These are phyloP conservation scores for Tolmerus cingulatus DNA, from an alignment of 2,888 invertebrate species.

Conservation along the genomic window DNA sequence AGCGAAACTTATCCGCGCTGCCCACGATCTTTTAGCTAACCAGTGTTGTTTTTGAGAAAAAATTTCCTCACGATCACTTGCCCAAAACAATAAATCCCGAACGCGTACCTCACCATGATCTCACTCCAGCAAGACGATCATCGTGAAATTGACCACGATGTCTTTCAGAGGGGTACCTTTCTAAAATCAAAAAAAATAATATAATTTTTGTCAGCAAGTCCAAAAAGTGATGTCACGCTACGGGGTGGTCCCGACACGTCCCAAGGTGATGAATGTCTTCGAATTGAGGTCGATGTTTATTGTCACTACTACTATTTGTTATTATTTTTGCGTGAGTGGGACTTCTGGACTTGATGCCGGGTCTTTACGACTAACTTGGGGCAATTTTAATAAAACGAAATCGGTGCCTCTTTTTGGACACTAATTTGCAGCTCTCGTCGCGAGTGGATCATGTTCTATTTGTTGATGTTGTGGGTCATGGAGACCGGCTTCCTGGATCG, in stretches of 20 bases:
- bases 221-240: background rate
- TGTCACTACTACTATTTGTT: background rate
- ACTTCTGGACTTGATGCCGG: background rate
- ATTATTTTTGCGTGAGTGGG: background rate
- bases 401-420: background rate
- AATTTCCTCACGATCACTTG: background rate
- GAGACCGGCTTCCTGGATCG: background rate
- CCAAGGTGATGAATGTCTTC: background rate
- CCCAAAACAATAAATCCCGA: background rate
- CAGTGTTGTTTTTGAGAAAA: background rate
- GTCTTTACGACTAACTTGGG: background rate
- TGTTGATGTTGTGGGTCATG: background rate
- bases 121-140: background rate
- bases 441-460: background rate
- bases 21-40: background rate
- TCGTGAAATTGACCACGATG: background rate
- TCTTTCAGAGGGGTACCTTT: background rate
- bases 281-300: background rate
- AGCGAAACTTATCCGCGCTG: background rate
- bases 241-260: background rate
- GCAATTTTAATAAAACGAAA: background rate
- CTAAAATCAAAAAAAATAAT: background rate
- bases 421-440: background rate
- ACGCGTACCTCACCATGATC: background rate
- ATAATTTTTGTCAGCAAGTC: background rate